phyloP scores from a whole-genome alignment of 2,113 vertebrate genomes.

The Crotalus viridis region DNA sequence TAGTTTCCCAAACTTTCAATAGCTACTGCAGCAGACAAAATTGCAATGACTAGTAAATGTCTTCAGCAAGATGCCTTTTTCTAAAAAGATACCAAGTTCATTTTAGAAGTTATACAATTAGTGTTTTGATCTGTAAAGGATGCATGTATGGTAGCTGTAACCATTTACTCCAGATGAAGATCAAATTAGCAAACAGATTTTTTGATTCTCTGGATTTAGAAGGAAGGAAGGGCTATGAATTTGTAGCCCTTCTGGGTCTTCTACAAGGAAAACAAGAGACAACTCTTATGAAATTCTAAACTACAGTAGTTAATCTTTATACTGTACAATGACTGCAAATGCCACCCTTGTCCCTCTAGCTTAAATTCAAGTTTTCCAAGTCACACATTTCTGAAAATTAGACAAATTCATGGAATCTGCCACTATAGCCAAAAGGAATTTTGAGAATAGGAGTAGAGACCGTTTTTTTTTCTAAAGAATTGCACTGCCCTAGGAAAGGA shows the following conservation, averaged over 20 bases:
- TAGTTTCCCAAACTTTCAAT: neutral
- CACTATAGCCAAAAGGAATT: neutral
- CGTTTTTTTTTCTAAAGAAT: neutral
- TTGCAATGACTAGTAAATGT: neutral
- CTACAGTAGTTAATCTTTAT: neutral
- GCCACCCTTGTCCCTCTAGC: neutral
- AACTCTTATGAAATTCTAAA: neutral
- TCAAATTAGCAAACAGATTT: neutral
- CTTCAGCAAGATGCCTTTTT: neutral
- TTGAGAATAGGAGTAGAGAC: neutral
- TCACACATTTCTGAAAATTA: neutral
- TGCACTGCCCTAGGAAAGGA: neutral
- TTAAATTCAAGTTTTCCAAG: neutral
- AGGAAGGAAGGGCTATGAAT: neutral
- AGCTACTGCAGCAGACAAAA: neutral
- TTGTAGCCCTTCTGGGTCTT: neutral
- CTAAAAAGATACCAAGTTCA: neutral
- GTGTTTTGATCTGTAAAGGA: neutral
- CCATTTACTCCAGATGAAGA: neutral
- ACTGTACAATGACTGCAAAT: neutral
- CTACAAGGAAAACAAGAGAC: neutral
- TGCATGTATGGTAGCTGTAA: neutral
- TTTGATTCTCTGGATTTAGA: neutral
- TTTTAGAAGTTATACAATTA: neutral
- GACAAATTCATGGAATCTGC: neutral